A percentile compares a stretch with the other conserved stretches of the same genome.
Evolutionary conservation across 2,797 vertebrate species (phyloP).

Genomic region (Chrysocyon brachyurus): DNA sequence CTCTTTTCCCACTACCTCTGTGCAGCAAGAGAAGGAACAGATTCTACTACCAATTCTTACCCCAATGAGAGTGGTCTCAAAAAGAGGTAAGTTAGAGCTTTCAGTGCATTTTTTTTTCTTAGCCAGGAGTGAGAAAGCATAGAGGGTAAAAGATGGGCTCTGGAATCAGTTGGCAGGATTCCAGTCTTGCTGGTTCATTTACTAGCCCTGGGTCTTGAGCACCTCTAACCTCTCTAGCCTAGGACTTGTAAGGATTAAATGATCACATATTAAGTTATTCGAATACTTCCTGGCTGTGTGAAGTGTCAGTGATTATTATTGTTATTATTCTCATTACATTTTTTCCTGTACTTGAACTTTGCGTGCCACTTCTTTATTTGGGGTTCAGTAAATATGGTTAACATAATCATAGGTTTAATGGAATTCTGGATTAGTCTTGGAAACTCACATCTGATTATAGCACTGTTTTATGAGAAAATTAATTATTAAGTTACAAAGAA

Average conservation of each 20-base stretch:
- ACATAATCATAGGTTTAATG: constrained; percentile 56
- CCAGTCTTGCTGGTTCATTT: not conserved
- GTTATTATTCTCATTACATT: not conserved
- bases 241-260: not conserved
- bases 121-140: not conserved
- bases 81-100: not conserved
- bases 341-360: constrained; percentile 50
- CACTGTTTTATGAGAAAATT: constrained; percentile 49
- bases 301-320: constrained; percentile 20
- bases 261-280: not conserved
- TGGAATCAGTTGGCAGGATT: not conserved
- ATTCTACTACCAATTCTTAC: not conserved
- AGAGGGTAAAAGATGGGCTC: not conserved
- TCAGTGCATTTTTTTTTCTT: not conserved
- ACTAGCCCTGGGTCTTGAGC: not conserved
- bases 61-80: not conserved
- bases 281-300: not conserved
- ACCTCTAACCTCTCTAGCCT: not conserved
- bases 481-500: constrained; percentile 59
- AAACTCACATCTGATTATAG: constrained; percentile 44
- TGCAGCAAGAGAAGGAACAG: not conserved
- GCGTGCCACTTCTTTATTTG: constrained; percentile 42
- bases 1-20: not conserved
- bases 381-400: constrained; percentile 60
- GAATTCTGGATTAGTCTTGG: constrained; percentile 63